These are phyloP conservation scores for Chloroceryle aenea DNA, from an alignment of 2,113 vertebrate genomes.

Conservation along the genomic window DNA sequence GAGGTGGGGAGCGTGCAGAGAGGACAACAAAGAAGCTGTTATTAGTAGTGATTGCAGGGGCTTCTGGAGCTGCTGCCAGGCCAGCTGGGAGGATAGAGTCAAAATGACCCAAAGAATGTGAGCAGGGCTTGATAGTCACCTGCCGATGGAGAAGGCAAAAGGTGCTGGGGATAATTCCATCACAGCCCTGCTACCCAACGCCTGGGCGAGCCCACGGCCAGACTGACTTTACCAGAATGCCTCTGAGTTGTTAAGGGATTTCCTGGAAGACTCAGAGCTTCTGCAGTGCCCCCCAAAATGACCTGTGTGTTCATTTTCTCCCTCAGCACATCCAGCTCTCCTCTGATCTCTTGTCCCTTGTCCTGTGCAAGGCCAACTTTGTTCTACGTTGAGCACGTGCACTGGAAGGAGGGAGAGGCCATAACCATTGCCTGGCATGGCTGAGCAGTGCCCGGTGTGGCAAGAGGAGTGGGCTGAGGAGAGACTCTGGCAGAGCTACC, in stretches of 20 bases:
- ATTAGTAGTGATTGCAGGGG: accelerated
- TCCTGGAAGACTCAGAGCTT: background rate
- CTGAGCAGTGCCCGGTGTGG: background rate
- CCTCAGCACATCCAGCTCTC: background rate
- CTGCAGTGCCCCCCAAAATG: background rate
- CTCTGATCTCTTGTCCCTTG: background rate
- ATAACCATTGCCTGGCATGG: background rate
- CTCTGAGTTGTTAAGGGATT: accelerated
- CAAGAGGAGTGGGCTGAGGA: background rate
- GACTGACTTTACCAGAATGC: background rate
- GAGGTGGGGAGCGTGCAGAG: background rate
- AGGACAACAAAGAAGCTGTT: background rate
- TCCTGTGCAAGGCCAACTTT: background rate
- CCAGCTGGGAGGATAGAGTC: background rate
- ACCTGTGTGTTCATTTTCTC: background rate
- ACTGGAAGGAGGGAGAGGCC: background rate
- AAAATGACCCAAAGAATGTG: background rate
- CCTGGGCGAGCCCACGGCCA: background rate
- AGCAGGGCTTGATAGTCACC: background rate
- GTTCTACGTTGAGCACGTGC: background rate
- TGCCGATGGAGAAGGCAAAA: background rate
- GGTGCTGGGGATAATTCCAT: background rate
- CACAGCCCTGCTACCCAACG: accelerated
- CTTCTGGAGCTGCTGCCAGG: accelerated
- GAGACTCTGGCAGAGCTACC: background rate